phyloP scores from a whole-genome alignment of 2,888 invertebrate genomes.

The Acleris literana region DNA sequence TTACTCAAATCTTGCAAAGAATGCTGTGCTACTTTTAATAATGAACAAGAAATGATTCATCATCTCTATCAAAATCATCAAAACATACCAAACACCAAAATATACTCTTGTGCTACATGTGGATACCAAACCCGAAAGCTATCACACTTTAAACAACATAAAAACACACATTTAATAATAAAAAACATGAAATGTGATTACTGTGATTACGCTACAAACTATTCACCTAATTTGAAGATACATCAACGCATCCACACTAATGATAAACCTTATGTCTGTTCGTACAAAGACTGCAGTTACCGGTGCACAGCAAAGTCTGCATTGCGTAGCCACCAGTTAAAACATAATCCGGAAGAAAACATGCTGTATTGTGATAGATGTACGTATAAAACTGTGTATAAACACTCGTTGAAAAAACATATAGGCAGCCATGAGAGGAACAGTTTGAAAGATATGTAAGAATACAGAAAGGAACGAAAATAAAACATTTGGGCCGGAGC shows the following conservation, averaged over 20 bases:
- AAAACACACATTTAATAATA: conserved; percentile 42
- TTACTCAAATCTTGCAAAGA: conserved; percentile 42
- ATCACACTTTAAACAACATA: conserved; percentile 51
- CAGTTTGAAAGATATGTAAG: conserved; percentile 33
- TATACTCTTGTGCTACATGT: conserved; percentile 45
- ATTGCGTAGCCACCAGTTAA: conserved; percentile 52
- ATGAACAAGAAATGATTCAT: conserved; percentile 37
- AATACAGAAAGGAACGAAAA: too few species aligned
- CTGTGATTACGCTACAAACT: conserved; percentile 51
- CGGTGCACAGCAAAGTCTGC: conserved; percentile 47
- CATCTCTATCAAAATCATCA: conserved; percentile 45
- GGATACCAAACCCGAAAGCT: conserved; percentile 49
- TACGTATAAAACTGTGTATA: conserved; percentile 58
- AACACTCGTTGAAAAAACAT: conserved; percentile 54
- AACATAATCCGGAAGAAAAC: conserved; percentile 51
- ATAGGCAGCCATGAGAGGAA: conserved; percentile 51
- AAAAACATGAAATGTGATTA: conserved; percentile 45
- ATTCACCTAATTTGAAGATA: conserved; percentile 51
- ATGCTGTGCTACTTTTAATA: conserved; percentile 46
- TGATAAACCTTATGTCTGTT: conserved; percentile 46
- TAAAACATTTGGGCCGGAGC: too few species aligned
- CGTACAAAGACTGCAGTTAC: conserved; percentile 44
- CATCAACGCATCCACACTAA: conserved; percentile 52
- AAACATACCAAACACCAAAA: conserved; percentile 31
- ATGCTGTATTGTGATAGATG: conserved; percentile 60